phyloP scores from a whole-genome alignment of 2,113 vertebrate species.

The Hemiscyllium ocellatum region DNA sequence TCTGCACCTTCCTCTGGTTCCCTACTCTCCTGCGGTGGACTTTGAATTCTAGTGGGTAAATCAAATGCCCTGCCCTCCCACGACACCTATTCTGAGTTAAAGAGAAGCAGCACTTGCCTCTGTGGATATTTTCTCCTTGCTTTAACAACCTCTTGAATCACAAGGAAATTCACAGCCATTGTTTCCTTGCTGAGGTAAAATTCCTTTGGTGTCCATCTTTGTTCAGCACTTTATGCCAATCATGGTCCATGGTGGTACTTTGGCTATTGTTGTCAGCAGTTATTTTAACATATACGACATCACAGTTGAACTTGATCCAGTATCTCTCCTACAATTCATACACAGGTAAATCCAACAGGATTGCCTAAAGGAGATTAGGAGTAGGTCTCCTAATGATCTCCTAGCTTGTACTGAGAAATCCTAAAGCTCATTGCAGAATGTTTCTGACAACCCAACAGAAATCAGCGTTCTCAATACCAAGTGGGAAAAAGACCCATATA shows the following conservation, averaged over 20 bases:
- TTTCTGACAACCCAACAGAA: not conserved
- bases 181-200: not conserved
- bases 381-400: not conserved
- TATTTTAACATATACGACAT: not conserved
- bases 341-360: not conserved
- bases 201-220: not conserved
- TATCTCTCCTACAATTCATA: not conserved
- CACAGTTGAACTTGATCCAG: not conserved
- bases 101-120: not conserved
- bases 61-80: not conserved
- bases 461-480: not conserved
- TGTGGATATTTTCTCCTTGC: not conserved
- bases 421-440: not conserved
- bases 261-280: not conserved
- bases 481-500: not conserved
- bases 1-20: not conserved
- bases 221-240: not conserved
- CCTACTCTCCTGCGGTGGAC: not conserved
- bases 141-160: not conserved
- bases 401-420: not conserved
- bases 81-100: not conserved
- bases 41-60: not conserved
- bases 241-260: not conserved
- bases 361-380: not conserved
- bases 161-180: not conserved